phyloP scores from a whole-genome alignment of 2,888 invertebrate species.

The Nephrotoma appendiculata region DNA sequence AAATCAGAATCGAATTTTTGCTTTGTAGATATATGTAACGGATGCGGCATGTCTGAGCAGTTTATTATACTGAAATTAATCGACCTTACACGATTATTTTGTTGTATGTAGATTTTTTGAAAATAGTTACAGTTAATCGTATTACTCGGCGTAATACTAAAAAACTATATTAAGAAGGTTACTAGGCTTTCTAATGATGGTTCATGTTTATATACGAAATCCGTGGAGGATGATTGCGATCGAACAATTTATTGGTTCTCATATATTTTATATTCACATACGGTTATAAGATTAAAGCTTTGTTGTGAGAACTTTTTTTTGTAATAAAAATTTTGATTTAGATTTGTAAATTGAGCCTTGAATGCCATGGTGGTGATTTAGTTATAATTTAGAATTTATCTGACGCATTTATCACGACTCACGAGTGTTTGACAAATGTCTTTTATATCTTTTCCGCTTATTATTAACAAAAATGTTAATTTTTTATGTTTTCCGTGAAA shows the following conservation, averaged over 20 bases:
- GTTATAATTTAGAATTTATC: no score
- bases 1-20: neutral
- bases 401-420: no score
- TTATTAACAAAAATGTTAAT: no score
- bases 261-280: neutral
- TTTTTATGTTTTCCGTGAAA: no score
- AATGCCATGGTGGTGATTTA: no score
- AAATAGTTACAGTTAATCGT: neutral
- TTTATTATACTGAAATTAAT: neutral
- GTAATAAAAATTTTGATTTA: neutral
- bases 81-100: neutral
- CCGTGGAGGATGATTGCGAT: neutral
- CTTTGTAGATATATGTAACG: neutral
- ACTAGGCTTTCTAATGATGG: neutral
- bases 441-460: no score
- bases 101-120: neutral
- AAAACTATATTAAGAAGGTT: neutral
- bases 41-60: neutral
- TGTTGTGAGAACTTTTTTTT: neutral
- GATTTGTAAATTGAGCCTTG: neutral
- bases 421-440: no score
- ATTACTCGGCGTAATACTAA: neutral
- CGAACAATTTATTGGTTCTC: neutral
- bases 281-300: neutral
- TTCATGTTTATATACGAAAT: neutral